Base-by-base conservation (phyloP, 2,888 invertebrate species). In the Lycocerus yunnanus region DNA sequence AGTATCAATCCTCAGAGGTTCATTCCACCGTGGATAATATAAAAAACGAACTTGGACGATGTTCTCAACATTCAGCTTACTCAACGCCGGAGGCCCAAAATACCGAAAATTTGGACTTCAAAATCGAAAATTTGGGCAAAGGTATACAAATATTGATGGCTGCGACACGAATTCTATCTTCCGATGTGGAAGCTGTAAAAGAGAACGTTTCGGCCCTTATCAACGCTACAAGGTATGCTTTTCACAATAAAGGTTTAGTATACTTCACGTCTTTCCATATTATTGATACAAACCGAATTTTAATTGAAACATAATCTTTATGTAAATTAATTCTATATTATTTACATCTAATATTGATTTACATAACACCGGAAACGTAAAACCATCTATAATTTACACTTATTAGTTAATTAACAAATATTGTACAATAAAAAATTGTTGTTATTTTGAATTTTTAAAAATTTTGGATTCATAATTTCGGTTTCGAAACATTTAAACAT, bases 1-100 rank as follows among this genome's bases (percentile, higher is more conserved):
- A 89, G 79, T 86, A 85, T 80, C 84, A 88, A 68, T 85, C 85
- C 61, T 84, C 84, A 1, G 83, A 87, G 68, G 82, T 85, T 1
- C 85, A 87, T 2, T 81, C 81, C 14, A 82, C 84, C 9, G 75
- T 89, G 66, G 87, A 88, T 58, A 84, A 84, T 68, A 76, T 89
- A 70, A 85, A 86, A 84, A 84, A 83, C 78, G 88, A 89, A 67
- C 14, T 83, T 9, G 78, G 67, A 8, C 77, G 80, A 20, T 72
- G 79, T 58, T 71, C 75, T 6, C 78, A 75, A 21, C 72, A 65
- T 9, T 43, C 73, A 13, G 10, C 68, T 27, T 11, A 15, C 9
- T 21, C 21, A n/a, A 24, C 69, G 13, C n/a, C 66, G 61, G 16
- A 66, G 8, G 15, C 65, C n/a, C 14, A 67, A 11, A 15, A 58